phyloP scores from a whole-genome alignment of 2,888 invertebrate species.

The Zonitis immaculata region DNA sequence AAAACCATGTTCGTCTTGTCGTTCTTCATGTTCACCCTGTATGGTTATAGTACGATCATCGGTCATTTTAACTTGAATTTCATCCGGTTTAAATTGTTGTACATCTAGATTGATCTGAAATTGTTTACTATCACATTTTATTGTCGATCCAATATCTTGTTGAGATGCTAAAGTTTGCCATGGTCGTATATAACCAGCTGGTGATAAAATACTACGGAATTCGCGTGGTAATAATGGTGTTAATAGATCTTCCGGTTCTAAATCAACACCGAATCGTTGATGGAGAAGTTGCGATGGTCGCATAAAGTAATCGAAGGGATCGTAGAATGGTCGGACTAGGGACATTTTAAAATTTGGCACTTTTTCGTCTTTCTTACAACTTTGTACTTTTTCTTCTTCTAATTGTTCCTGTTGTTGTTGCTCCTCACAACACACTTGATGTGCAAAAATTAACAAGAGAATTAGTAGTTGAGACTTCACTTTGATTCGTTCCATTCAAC shows the following conservation, averaged over 20 bases:
- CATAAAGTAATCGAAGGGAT: not conserved
- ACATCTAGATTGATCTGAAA: conserved; percentile 71
- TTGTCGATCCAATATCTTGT: conserved; percentile 53
- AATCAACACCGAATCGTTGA: conserved; percentile 47
- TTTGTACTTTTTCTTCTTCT: conserved; percentile 48
- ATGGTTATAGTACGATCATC: conserved; percentile 63
- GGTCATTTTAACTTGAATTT: conserved; percentile 68
- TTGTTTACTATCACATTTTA: conserved; percentile 59
- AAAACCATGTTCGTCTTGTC: conserved; percentile 69
- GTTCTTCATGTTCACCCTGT: conserved; percentile 77
- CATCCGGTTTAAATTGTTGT: conserved; percentile 70
- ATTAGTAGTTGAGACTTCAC: too few relatives aligned
- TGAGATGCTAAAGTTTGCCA: conserved; percentile 56
- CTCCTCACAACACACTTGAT: too few relatives aligned
- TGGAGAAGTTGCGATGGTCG: conserved; percentile 38
- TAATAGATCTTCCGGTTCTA: conserved; percentile 47
- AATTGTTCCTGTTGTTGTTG: conserved; percentile 29
- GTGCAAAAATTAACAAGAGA: too few relatives aligned
- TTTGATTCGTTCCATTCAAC: too few relatives aligned
- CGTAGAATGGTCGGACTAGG: not conserved
- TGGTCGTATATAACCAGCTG: conserved; percentile 29
- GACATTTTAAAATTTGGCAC: too few relatives aligned
- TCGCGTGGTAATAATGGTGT: conserved; percentile 37
- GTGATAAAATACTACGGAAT: conserved; percentile 10
- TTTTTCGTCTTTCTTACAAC: too few relatives aligned